Evolutionary conservation across 2,113 vertebrate genomes (phyloP).

Genomic region (Atrichornis clamosus): DNA sequence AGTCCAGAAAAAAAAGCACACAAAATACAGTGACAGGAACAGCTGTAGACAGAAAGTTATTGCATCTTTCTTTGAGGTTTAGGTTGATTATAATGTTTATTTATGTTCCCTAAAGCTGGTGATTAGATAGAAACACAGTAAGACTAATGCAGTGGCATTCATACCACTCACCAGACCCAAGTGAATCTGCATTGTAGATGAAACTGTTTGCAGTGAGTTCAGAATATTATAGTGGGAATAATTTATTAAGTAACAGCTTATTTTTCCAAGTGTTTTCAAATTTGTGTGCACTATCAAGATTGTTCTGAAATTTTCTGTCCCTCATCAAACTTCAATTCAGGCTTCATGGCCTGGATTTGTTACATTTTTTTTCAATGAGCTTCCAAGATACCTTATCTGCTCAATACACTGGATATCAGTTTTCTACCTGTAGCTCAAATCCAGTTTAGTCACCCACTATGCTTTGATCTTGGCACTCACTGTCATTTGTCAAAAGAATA

Average conservation of each 20-base stretch:
- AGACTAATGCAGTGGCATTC: background rate
- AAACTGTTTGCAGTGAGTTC: background rate
- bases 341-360: background rate
- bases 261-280: background rate
- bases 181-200: background rate
- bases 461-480: background rate
- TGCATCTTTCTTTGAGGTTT: background rate
- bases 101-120: background rate
- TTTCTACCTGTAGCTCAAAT: background rate
- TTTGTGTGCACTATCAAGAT: background rate
- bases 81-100: background rate
- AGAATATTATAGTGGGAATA: background rate
- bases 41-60: background rate
- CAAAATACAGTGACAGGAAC: background rate
- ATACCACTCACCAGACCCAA: background rate
- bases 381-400: background rate
- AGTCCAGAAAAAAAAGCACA: background rate
- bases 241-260: background rate
- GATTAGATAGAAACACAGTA: background rate
- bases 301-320: background rate
- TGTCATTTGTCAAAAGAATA: background rate
- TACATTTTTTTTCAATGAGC: background rate
- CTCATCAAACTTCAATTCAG: background rate
- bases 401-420: background rate
- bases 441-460: background rate